These are phyloP conservation scores for Empidonax alnorum DNA, from an alignment of 2,113 vertebrate genomes.

Conservation along the genomic window DNA sequence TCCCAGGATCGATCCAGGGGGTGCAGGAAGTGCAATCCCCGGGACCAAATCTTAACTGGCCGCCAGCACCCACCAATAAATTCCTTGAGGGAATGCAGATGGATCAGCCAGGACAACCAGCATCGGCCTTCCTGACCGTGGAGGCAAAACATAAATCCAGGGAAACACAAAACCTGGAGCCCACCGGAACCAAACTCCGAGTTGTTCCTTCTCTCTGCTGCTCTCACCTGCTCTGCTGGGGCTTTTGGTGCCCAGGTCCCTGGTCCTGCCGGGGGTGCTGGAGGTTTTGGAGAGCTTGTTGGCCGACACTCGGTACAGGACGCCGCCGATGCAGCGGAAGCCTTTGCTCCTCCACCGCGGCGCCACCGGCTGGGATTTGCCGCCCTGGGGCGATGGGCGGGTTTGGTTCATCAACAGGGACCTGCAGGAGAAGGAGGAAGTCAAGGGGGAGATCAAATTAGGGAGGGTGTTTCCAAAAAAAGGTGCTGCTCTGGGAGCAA, in stretches of 20 bases:
- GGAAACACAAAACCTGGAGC: neutral
- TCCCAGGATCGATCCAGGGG: neutral
- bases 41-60: neutral
- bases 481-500: neutral
- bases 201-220: neutral
- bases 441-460: neutral
- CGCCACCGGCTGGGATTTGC: constrained; percentile 35
- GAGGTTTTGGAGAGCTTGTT: constrained; percentile 92
- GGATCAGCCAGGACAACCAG: accelerated
- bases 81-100: neutral
- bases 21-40: neutral
- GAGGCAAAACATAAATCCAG: constrained; percentile 29
- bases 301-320: constrained; percentile 89
- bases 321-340: constrained; percentile 88
- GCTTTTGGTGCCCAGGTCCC: constrained; percentile 1
- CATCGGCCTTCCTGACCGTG: neutral
- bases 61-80: neutral
- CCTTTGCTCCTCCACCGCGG: constrained; percentile 80
- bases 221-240: constrained; percentile 77
- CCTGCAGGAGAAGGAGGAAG: constrained; percentile 59
- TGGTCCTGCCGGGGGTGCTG: constrained; percentile 22
- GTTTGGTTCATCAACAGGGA: constrained; percentile 74
- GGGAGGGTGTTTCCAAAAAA: neutral
- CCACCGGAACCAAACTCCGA: neutral
- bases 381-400: constrained; percentile 6